A percentile compares a stretch with the other conserved stretches of the same genome.
Conservation (phyloP, 2,888 invertebrate genomes). For the Amaurobius ferox region DNA sequence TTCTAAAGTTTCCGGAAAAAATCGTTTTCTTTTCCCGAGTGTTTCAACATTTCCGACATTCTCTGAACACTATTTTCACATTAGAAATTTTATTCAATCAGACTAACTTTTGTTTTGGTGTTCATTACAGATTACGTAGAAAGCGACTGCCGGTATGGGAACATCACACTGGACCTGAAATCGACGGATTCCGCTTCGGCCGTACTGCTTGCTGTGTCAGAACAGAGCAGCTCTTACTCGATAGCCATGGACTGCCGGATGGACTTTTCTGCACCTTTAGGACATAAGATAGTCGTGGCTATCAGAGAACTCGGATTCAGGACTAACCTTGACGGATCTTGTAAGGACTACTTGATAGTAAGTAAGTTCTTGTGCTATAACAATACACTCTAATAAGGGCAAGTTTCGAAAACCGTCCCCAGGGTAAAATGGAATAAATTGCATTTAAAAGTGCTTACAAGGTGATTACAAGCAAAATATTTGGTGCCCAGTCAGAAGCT, state of each 20-base stretch:
- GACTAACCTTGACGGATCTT: neutral
- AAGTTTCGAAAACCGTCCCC: too few species aligned
- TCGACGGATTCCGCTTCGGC: constrained; percentile 7
- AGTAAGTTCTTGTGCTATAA: neutral
- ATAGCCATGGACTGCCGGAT: constrained; percentile 11
- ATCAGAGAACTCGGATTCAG: constrained; percentile 33
- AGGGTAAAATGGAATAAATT: too few species aligned
- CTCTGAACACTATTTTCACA: too few species aligned
- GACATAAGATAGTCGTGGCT: constrained; percentile 5
- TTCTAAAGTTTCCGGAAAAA: too few species aligned
- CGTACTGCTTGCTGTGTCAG: constrained; percentile 10
- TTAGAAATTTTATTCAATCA: too few species aligned
- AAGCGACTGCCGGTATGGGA: constrained; percentile 12
- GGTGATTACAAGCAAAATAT: too few species aligned
- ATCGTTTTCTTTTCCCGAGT: too few species aligned
- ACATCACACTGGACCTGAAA: neutral
- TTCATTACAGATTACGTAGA: constrained; percentile 25
- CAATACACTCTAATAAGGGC: too few species aligned
- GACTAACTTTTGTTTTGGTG: too few species aligned
- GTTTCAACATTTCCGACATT: too few species aligned
- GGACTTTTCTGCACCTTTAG: neutral
- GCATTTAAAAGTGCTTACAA: too few species aligned
- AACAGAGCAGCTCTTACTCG: constrained; percentile 19
- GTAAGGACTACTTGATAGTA: constrained; percentile 38
- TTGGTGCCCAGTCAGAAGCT: too few species aligned